Percentiles rank a stretch among this genome's conserved stretches.
Evolutionary conservation across 2,888 invertebrate genomes (phyloP).

Genomic region (Acrocyrtus sp.): DNA sequence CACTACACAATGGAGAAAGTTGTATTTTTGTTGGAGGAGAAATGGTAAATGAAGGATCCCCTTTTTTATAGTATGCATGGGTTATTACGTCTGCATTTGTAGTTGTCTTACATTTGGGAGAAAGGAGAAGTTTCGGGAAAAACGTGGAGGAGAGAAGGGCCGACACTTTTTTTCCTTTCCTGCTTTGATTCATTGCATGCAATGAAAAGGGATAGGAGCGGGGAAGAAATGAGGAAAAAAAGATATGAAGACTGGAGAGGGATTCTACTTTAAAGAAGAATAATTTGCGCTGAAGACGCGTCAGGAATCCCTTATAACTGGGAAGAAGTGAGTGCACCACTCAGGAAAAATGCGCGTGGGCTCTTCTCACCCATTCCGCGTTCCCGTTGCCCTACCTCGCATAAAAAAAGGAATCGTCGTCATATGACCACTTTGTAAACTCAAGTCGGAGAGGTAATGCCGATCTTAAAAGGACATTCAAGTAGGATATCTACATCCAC

Average conservation of each 20-base stretch:
- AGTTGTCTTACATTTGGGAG: not conserved
- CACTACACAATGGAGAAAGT: no score
- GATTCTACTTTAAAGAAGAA: conserved; percentile 40
- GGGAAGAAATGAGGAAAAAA: conserved; percentile 11
- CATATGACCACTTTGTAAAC: no score
- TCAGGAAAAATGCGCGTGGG: not conserved
- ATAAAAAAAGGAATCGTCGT: no score
- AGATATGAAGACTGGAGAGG: no score
- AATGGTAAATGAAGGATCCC: no score
- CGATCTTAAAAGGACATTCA: no score
- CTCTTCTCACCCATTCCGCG: not conserved
- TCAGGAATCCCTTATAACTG: conserved; percentile 22
- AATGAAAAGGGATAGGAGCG: not conserved
- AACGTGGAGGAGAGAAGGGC: not conserved
- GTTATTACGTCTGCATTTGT: conserved; percentile 14
- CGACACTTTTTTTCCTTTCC: no score
- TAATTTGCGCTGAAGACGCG: conserved; percentile 39
- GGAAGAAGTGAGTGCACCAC: no score
- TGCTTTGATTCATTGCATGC: conserved; percentile 21
- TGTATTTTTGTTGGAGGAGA: no score
- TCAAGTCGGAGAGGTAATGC: no score
- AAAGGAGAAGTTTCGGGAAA: not conserved
- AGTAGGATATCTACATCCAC: no score
- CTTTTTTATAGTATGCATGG: not conserved
- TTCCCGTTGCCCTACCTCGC: not conserved